These are phyloP conservation scores for Akabosia matsudoensis DNA, from an alignment of 1,140 invertebrate species.

Conservation along the genomic window DNA sequence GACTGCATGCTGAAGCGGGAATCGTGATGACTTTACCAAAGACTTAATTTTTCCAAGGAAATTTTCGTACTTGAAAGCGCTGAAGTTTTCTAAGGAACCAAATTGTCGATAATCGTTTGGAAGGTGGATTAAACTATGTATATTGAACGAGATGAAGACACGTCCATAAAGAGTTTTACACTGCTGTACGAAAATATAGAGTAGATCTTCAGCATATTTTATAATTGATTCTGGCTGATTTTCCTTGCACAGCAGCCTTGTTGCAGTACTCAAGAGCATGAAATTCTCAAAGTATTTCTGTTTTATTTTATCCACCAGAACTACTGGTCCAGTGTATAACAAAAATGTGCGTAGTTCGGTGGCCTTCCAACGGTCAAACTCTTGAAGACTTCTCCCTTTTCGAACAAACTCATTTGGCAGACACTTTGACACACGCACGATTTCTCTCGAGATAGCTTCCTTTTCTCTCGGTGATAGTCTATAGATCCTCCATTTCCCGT, in stretches of 20 bases:
- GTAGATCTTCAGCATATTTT: constrained; percentile 8
- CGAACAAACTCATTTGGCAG: constrained; percentile 31
- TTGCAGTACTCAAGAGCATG: constrained; percentile 32
- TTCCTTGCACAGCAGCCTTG: constrained; percentile 27
- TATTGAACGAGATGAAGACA: constrained; percentile 47
- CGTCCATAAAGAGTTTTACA: not conserved
- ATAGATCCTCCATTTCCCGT: not conserved
- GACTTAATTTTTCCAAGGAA: constrained; percentile 17
- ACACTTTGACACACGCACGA: not conserved
- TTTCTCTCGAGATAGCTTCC: constrained; percentile 9
- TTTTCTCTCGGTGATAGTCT: not conserved
- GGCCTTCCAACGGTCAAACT: constrained; percentile 32
- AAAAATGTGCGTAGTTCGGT: constrained; percentile 29
- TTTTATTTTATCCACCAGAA: constrained; percentile 4
- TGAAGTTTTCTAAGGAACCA: constrained; percentile 48
- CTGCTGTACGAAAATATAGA: not conserved
- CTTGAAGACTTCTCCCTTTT: constrained; percentile 23
- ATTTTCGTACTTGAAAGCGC: constrained; percentile 50
- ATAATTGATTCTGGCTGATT: not conserved
- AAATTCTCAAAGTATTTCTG: constrained; percentile 9
- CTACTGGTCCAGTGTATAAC: constrained; percentile 35
- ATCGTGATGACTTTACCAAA: not conserved
- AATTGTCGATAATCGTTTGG: constrained; percentile 47
- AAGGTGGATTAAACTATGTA: constrained; percentile 48
- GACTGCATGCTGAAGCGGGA: not conserved